These are phyloP conservation scores for Epirrhoe tristata DNA, from an alignment of 2,888 invertebrate species.

Conservation along the genomic window DNA sequence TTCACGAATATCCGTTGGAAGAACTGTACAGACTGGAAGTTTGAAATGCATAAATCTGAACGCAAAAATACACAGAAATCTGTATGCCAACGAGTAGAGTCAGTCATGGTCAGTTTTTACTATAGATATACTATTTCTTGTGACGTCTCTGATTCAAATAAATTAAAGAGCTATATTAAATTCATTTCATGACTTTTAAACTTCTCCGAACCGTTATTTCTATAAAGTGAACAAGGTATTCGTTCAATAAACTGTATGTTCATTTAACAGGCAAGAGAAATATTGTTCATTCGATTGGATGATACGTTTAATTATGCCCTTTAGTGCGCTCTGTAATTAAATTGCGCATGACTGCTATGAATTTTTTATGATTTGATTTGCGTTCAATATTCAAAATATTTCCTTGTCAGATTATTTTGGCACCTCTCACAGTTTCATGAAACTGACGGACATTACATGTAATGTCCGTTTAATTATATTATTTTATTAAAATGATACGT, in stretches of 20 bases:
- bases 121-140: background rate
- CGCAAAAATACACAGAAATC: no score
- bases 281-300: conserved; percentile 69
- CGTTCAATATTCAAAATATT: background rate
- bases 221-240: conserved; percentile 17
- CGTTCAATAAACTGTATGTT: conserved; percentile 50
- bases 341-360: conserved; percentile 20
- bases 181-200: background rate
- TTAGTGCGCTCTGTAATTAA: conserved; percentile 46
- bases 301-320: conserved; percentile 68
- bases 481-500: background rate
- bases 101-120: no score
- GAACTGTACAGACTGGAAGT: no score
- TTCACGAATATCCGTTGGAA: no score
- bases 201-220: background rate
- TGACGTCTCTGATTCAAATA: background rate
- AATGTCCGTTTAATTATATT: background rate
- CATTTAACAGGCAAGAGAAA: conserved; percentile 70
- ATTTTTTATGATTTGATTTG: conserved; percentile 10
- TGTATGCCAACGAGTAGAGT: no score
- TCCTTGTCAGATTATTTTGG: no score
- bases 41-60: no score
- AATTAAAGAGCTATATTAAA: background rate
- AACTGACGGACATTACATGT: no score
- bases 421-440: no score